Evolutionary conservation across 2,888 invertebrate species (phyloP), one percentile per base, ranked within the genome.

Genomic region (Xylota sylvarum): DNA sequence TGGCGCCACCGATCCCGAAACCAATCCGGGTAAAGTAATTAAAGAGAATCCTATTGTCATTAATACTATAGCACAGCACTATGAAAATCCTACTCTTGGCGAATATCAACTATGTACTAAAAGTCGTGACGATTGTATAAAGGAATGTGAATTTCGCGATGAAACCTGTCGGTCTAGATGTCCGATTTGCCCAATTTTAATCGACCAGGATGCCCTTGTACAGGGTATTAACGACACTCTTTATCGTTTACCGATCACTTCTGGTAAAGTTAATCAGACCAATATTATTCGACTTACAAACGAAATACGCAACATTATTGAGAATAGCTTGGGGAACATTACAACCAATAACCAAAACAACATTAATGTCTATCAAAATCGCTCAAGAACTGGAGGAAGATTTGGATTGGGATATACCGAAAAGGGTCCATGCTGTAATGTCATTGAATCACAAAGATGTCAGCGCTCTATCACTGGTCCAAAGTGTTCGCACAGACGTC

Each of bases 341-440:
- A 88, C 88, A 4, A 78, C 89, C 0, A 88, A 88, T 9, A 91
- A 89, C 55, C 88, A 90, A 23, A 90, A 92, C 30, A 90, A 91
- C 46, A 89, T 92, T 0, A 88, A 90, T 78, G 88, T 92, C 12
- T 89, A 91, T 37, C 90, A 90, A 48, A 92, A 91, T 81, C 88
- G 89, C 0, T 89, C 89, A 30, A 78, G 60, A 10, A 88, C 89
- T n/a, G 92, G 92, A 10, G 92, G 92, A 0, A 89, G 90, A 77
- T 92, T 90, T 67, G 92, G 92, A 0, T 73, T 92, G 2, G 92
- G 92, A 3, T 91, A 90, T 74, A 90, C 85, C 12, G 90, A 92
- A 48, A 87, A 88, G 5, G 92, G 92, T 10, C 88, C 91, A 12
- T 92, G 92, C 74, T 92, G 92, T 76, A 88, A 89, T 73, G 89